Base-by-base conservation (phyloP, 2,888 invertebrate species). In the Gisinianus flammeolus region DNA sequence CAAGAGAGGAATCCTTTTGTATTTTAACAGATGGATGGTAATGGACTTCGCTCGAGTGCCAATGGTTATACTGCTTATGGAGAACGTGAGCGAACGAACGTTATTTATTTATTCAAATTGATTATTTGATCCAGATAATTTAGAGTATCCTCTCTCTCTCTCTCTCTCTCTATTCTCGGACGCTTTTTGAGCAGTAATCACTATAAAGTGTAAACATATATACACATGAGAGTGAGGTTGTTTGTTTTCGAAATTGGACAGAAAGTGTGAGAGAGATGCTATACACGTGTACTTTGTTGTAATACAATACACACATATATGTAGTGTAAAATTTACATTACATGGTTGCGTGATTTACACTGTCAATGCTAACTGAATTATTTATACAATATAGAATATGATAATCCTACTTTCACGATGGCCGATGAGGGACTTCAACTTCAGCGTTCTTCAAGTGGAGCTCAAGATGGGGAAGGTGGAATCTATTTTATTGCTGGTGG, bases 401-500 rank as follows among this genome's bases (percentile, higher is more conserved):
- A 84, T 75, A 84, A 85, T 78, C 84, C 82, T 62, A 81, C 78
- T 58, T 84, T 85, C 79, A 79, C 80, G 22, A 81, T 85, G 75
- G 79, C 80, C 19, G 85, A 85, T 67, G 85, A 85, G 66, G 81
- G 80, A 56, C 68, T 81, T 54, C 81, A 80, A 56, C 68, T 81
- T 54, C 83, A 83, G 69, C 71, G 81, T 77, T 73, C 79, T 76
- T 75, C 70, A 19, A 77, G 69, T 56, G 77, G 70, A 56, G 77
- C 75, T 62, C 78, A 77, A 64, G 78, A 81, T 89, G 90, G 92
- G 91, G 94, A 95, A 87, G 94, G 85, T 22, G 86, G 94, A 86
- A 94, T 95, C 85, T 95, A 93, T 82, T 96, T 96, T 87, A 95
- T 94, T 85, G 95, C 94, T 81, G 83, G 85, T 52, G 93, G 94